Base-by-base conservation (phyloP, 1,140 invertebrate species). In the Eumaeus atala region DNA sequence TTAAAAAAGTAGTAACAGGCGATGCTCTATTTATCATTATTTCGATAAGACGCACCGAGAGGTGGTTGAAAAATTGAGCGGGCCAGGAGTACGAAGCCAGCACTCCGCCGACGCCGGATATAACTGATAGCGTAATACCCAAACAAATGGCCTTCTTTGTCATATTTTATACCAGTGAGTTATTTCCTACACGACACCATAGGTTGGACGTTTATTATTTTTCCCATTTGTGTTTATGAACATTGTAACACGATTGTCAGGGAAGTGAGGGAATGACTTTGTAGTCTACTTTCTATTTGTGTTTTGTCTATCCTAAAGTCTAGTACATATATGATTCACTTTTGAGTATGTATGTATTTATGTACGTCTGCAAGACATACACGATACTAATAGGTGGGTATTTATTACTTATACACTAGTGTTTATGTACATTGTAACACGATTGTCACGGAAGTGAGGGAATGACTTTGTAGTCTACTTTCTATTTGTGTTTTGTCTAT, bases 91-190 rank as follows among this genome's bases (percentile, higher is more conserved):
- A 47, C 55, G 51, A 55, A 70, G 50, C 59, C 52, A 51, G 56
- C 58, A 59, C 57, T 33, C 28, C 70, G 66, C 61, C 64, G 69
- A 65, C 61, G 51, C 54, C 64, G 66, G 62, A 55, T 54, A 62
- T 61, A 70, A 58, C 71, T 68, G 78, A 82, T 74, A 80, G 62
- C 70, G 70, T 84, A 84, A 84, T 84, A 81, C 81, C 74, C 60
- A 82, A 82, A 82, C 78, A 82, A 82, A 84, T 84, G 70, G 77
- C 72, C 68, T 72, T 65, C 70, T 74, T 74, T 72, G 75, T 76
- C 77, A 65, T 62, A 64, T 72, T 76, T 77, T 75, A 76, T 76
- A 77, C 73, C 66, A 70, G 61, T 74, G 66, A 75, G 67, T 79
- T 76, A 79, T 79, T 69, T 72, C 62, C 51, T 44, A 59, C 57